phyloP scores from a whole-genome alignment of 2,888 invertebrate species.

The Ferrisia virgata region DNA sequence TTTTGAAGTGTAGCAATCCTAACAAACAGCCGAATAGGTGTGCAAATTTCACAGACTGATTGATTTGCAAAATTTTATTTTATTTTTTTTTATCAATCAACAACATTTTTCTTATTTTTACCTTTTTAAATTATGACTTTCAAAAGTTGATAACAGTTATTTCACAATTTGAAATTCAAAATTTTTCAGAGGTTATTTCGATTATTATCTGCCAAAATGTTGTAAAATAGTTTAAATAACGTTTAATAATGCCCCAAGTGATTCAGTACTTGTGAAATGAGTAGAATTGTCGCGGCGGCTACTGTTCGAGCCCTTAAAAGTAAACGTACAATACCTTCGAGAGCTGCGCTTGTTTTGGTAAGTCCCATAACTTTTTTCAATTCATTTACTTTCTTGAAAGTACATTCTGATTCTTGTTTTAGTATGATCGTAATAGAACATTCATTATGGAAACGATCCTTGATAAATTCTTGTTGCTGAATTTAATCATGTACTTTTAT shows the following conservation, averaged over 20 bases:
- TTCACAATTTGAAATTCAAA: not conserved
- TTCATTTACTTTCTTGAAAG: too few relatives aligned
- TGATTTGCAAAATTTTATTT: not conserved
- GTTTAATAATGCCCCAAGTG: not conserved
- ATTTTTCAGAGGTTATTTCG: not conserved
- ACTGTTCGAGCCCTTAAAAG: slow-evolving; percentile 78
- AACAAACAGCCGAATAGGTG: too few relatives aligned
- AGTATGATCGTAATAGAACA: not conserved
- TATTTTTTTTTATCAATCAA: not conserved
- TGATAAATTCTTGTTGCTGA: too few relatives aligned
- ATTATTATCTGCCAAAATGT: not conserved
- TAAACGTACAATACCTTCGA: slow-evolving; percentile 71
- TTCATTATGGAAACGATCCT: too few relatives aligned
- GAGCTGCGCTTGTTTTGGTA: slow-evolving; percentile 77
- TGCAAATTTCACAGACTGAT: not conserved
- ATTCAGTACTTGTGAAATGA: slow-evolving; percentile 60
- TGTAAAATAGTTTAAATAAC: not conserved
- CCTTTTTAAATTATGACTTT: too few relatives aligned
- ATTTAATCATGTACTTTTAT: too few relatives aligned
- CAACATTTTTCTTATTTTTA: not conserved
- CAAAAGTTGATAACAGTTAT: not conserved
- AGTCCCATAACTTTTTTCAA: too few relatives aligned
- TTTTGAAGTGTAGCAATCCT: too few relatives aligned
- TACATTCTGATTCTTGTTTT: too few relatives aligned
- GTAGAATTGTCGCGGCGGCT: slow-evolving; percentile 77